These are phyloP conservation scores for Lasius fuliginosus DNA, from an alignment of 2,888 invertebrate species.

Conservation along the genomic window DNA sequence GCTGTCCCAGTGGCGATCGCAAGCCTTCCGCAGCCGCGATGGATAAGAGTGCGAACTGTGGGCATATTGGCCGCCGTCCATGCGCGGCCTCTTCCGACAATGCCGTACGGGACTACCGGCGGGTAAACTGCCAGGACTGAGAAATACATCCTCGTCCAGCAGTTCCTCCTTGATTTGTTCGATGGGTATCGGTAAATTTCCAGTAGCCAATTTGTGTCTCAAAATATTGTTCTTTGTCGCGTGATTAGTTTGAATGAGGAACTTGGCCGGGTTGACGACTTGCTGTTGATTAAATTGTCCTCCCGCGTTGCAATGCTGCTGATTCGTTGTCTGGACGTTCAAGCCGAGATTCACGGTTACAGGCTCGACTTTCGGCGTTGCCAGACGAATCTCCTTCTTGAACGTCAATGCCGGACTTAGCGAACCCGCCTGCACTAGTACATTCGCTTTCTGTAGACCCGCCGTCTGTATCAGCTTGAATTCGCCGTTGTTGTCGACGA, in stretches of 20 bases:
- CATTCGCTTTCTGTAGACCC: slow-evolving; percentile 85
- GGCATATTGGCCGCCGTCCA: slow-evolving; percentile 87
- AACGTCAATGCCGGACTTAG: slow-evolving; percentile 83
- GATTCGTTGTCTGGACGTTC: slow-evolving; percentile 71
- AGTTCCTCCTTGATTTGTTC: slow-evolving; percentile 89
- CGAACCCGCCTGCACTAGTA: slow-evolving; percentile 82
- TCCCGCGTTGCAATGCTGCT: slow-evolving; percentile 76
- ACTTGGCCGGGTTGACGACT: slow-evolving; percentile 84
- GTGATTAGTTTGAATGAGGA: slow-evolving; percentile 82
- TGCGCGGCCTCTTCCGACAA: slow-evolving; percentile 89
- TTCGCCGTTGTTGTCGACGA: slow-evolving; percentile 89
- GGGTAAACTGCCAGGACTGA: slow-evolving; percentile 92
- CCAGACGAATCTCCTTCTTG: slow-evolving; percentile 83
- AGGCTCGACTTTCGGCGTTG: slow-evolving; percentile 81
- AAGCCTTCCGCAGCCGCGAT: slow-evolving; percentile 84
- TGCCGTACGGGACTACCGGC: slow-evolving; percentile 88
- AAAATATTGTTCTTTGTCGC: slow-evolving; percentile 73
- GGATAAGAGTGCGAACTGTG: slow-evolving; percentile 85
- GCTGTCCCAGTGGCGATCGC: slow-evolving; percentile 85
- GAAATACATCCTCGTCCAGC: slow-evolving; percentile 91
- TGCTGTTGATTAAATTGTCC: slow-evolving; percentile 81
- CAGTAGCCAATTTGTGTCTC: slow-evolving; percentile 78
- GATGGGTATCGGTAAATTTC: slow-evolving; percentile 80
- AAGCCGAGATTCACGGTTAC: slow-evolving; percentile 77
- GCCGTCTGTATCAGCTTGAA: slow-evolving; percentile 89